Percentiles rank a stretch among this genome's conserved stretches.
Evolutionary conservation across 2,888 invertebrate genomes (phyloP).

Genomic region (Pediacus dermestoides): DNA sequence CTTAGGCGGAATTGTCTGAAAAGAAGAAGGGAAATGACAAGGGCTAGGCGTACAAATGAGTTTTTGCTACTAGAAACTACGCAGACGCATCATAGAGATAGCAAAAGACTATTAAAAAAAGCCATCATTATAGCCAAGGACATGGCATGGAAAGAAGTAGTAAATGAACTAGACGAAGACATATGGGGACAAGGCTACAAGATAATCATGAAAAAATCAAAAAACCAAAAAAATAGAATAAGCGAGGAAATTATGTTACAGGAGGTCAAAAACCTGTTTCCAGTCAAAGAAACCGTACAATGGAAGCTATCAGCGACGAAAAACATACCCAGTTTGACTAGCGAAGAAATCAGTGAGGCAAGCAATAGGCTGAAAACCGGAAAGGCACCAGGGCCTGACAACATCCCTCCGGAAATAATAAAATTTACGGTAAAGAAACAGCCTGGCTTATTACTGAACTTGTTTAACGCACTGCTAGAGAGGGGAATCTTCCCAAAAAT

Average conservation of each 20-base stretch:
- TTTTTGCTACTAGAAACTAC: no score
- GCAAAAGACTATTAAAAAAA: no score
- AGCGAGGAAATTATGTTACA: background rate
- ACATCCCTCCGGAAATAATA: conserved; percentile 7
- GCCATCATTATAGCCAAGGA: no score
- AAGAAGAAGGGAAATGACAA: no score
- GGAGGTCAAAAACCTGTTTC: background rate
- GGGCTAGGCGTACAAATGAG: no score
- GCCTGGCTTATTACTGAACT: conserved; percentile 2
- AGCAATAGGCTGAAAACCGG: background rate
- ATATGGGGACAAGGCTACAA: conserved; percentile 15
- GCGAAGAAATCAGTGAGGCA: background rate
- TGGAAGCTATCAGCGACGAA: background rate
- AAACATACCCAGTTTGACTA: conserved; percentile 3
- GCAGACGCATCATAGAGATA: no score
- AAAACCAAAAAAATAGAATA: background rate
- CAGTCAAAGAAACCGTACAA: background rate
- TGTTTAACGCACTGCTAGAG: background rate
- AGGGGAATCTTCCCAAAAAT: conserved; percentile 9
- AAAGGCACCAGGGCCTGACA: conserved; percentile 8
- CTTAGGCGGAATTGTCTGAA: no score
- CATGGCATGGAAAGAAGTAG: conserved; percentile 9
- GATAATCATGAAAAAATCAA: conserved; percentile 4
- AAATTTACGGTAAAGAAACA: no score
- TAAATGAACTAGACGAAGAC: conserved; percentile 13